Evolutionary conservation across 2,888 invertebrate genomes (phyloP), one percentile per base, ranked within the genome.

Genomic region (Phyto melanocephala): DNA sequence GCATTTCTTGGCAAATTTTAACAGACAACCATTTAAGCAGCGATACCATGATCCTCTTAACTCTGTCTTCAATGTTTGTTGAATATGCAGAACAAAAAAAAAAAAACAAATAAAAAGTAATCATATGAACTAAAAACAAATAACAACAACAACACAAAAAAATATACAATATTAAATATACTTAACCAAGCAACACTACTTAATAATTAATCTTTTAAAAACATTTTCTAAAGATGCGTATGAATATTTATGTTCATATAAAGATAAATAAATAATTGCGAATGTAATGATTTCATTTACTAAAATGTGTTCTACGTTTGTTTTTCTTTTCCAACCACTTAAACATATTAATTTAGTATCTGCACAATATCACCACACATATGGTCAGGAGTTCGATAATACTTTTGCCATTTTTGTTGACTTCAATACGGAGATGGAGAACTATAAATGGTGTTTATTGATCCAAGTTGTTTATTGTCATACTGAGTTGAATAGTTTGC

Each of bases 31-130:
- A 79, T 65, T 79, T 79, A 79, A 79, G 75, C 82, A 79, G 82
- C 82, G 82, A 79, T 82, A 79, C 82, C 79, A 82, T 82, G 82
- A 82, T 82, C 82, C 82, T 79, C 82, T 82, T 82, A 82, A 76
- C 79, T 82, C 35, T 67, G 68, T 50, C 58, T 20, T 65, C 28
- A 63, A 56, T 54, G 62, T 52, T 74, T 54, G n/a, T 20, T 13
- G 10, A 11, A 47, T 20, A 72, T 50, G 8, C 3, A 52, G 20
- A 58, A 50, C 22, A 45, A 67, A 54, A 62, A 50, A 50, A 68
- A 20, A 45, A 68, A 15, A 70, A 63, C 70, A 63, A 68, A 54
- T 24, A 70, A 45, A 45, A 45, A 45, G 37, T 35, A 54, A 62
- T 42, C 13, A 22, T 35, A 35, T 15, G 15, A 3, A 45, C 11